phyloP scores from a whole-genome alignment of 2,888 invertebrate genomes.

The Cepaea hortensis region DNA sequence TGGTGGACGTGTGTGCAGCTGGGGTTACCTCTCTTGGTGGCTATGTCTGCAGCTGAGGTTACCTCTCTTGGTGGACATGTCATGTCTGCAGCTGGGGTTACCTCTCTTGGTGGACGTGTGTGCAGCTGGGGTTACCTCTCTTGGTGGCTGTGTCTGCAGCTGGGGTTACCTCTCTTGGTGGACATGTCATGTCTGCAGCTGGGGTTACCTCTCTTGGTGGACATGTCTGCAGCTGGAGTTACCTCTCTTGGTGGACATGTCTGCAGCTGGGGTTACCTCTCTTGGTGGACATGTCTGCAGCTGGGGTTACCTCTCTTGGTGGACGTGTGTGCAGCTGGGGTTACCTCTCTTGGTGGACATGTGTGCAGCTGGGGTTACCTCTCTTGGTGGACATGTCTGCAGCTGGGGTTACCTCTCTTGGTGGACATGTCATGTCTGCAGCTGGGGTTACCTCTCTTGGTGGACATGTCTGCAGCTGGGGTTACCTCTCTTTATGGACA shows the following conservation, averaged over 20 bases:
- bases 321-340: slow-evolving; percentile 68
- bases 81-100: slow-evolving; percentile 64
- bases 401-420: slow-evolving; percentile 67
- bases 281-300: slow-evolving; percentile 69
- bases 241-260: slow-evolving; percentile 71
- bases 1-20: slow-evolving; percentile 70
- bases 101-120: slow-evolving; percentile 71
- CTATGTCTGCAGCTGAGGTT: slow-evolving; percentile 65
- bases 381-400: slow-evolving; percentile 70
- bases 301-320: slow-evolving; percentile 70
- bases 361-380: slow-evolving; percentile 65
- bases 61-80: slow-evolving; percentile 71
- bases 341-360: slow-evolving; percentile 71
- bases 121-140: slow-evolving; percentile 67
- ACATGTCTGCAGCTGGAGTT: slow-evolving; percentile 66
- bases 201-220: slow-evolving; percentile 71
- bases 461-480: slow-evolving; percentile 68
- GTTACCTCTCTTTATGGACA: slow-evolving; percentile 71
- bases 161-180: slow-evolving; percentile 70
- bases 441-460: slow-evolving; percentile 68
- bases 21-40: slow-evolving; percentile 71
- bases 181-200: slow-evolving; percentile 67
- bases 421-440: slow-evolving; percentile 69
- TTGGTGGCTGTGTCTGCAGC: slow-evolving; percentile 68
- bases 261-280: slow-evolving; percentile 64